These are phyloP conservation scores for Apodemus sylvaticus DNA, from an alignment of 2,113 vertebrate genomes.

Conservation along the genomic window DNA sequence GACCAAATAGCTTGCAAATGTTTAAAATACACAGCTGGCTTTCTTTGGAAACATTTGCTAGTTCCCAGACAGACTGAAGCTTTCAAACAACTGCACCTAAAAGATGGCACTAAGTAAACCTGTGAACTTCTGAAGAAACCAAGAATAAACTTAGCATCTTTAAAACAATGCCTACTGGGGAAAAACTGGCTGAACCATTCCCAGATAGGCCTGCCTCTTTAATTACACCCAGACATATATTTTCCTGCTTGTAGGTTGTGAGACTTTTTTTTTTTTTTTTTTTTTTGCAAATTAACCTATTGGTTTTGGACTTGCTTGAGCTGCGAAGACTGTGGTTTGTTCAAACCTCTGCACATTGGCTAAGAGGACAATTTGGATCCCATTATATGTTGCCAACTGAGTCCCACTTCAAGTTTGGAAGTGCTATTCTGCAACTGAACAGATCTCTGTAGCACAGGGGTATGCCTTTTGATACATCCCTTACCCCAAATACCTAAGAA, in stretches of 20 bases:
- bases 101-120: constrained; percentile 48
- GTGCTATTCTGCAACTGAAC: constrained; percentile 18
- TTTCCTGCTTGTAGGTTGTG: constrained; percentile 47
- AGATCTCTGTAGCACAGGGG: not conserved
- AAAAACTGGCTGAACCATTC: constrained; percentile 2
- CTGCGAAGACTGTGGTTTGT: not conserved
- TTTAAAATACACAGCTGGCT: not conserved
- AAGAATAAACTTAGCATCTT: constrained; percentile 60
- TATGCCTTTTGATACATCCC: not conserved
- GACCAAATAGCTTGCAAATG: not conserved
- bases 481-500: not conserved
- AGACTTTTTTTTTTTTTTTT: not conserved
- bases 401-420: not conserved
- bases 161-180: constrained; percentile 47
- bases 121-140: constrained; percentile 53
- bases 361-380: constrained; percentile 34
- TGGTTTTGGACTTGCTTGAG: constrained; percentile 33
- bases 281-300: constrained; percentile 51
- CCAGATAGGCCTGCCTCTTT: constrained; percentile 58
- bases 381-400: not conserved
- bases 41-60: constrained; percentile 38
- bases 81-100: constrained; percentile 23
- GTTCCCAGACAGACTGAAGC: not conserved
- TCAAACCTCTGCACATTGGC: not conserved
- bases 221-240: constrained; percentile 50